phyloP scores from a whole-genome alignment of 2,888 invertebrate species.

The Conistra vaccinii region DNA sequence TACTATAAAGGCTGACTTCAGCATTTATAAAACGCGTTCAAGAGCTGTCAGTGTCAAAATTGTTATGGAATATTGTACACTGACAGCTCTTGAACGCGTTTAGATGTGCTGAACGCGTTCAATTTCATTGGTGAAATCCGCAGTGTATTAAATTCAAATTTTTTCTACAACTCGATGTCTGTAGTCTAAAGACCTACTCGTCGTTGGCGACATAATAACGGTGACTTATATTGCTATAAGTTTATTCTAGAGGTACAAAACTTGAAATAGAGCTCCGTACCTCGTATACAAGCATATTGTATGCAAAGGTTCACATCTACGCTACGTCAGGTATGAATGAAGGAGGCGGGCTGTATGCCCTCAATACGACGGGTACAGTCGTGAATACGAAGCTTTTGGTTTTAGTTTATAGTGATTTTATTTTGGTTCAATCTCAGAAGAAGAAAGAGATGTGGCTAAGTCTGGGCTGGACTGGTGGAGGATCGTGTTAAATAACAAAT shows the following conservation, averaged over 20 bases:
- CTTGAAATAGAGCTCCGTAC: conserved; percentile 38
- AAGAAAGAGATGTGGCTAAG: not conserved
- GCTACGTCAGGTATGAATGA: conserved; percentile 66
- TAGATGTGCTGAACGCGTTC: too few species aligned
- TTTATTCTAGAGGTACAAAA: conserved; percentile 35
- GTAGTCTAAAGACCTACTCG: too few species aligned
- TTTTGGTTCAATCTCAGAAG: not conserved
- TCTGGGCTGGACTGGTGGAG: not conserved
- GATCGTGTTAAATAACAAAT: not conserved
- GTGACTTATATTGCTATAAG: conserved; percentile 12
- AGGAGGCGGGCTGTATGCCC: conserved; percentile 77
- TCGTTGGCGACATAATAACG: conserved; percentile 24
- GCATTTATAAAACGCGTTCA: too few species aligned
- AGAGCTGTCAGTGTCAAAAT: too few species aligned
- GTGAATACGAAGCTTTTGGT: conserved; percentile 22
- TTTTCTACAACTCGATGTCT: too few species aligned
- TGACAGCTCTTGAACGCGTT: too few species aligned
- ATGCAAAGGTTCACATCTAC: conserved; percentile 63
- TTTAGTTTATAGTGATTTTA: conserved; percentile 10
- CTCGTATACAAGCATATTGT: conserved; percentile 49
- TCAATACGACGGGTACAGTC: conserved; percentile 74
- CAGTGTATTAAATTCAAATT: too few species aligned
- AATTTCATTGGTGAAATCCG: too few species aligned
- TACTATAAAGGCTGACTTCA: too few species aligned
- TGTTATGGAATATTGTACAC: too few species aligned